A percentile compares a stretch with the other conserved stretches of the same genome.
Conservation (phyloP, 2,888 invertebrate genomes). For the Netelia fuscicornis region DNA sequence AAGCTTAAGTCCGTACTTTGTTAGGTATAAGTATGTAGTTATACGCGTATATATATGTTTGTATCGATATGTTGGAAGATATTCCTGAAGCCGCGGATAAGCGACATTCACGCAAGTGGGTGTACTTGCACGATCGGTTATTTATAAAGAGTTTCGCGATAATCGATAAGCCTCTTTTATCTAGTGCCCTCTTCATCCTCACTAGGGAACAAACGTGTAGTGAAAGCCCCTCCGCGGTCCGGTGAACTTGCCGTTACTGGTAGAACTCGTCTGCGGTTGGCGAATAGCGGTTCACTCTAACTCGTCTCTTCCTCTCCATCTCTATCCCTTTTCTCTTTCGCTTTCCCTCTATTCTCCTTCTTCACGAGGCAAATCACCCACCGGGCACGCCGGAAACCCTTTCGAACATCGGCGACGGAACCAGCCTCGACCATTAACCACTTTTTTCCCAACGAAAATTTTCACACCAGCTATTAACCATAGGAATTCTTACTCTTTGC, state of each 20-base stretch:
- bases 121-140: constrained; percentile 81
- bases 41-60: not conserved
- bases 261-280: constrained; percentile 21
- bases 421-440: constrained; percentile 50
- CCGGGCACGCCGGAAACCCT: constrained; percentile 32
- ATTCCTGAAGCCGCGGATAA: constrained; percentile 47
- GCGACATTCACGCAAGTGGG: constrained; percentile 78
- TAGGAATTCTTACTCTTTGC: not conserved
- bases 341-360: constrained; percentile 16
- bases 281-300: constrained; percentile 45
- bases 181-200: constrained; percentile 73
- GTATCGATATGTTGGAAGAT: constrained; percentile 26
- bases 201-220: constrained; percentile 60
- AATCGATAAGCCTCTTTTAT: constrained; percentile 79
- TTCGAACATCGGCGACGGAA: constrained; percentile 42
- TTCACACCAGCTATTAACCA: constrained; percentile 33
- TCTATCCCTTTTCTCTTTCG: constrained; percentile 33
- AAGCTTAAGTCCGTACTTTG: constrained; percentile 16
- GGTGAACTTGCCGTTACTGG: constrained; percentile 44
- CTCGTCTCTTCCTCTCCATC: constrained; percentile 13
- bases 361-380: constrained; percentile 19
- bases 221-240: constrained; percentile 47
- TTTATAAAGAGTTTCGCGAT: constrained; percentile 84
- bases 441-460: constrained; percentile 55
- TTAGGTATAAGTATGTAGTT: not conserved